Evolutionary conservation across 2,113 vertebrate genomes (phyloP), one percentile per base, ranked within the genome.

Genomic region (Psittacula cyanocephala): DNA sequence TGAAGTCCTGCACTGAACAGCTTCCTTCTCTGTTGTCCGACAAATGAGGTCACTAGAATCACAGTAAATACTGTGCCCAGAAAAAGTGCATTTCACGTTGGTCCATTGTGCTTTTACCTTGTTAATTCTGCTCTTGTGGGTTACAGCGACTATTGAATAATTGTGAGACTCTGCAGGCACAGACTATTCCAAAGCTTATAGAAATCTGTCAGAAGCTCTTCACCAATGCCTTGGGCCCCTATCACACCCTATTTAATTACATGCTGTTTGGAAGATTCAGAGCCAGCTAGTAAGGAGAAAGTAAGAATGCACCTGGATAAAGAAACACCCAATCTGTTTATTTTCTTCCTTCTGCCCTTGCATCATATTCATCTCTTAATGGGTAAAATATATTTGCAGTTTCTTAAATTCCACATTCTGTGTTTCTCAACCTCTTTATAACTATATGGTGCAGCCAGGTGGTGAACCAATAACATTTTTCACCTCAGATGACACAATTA

Each of bases 401-500:
- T 62, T 22, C 44, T 62, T 72, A 52, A 90, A 90, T 88, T 88
- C 65, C 89, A 88, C 52, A 69, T 53, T 85, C 50, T 62, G 31
- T 62, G 35, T 35, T 84, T 74, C 62, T 78, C 84, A 49, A 77
- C 18, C 13, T 65, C 85, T 79, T 83, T 86, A 76, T 67, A 90
- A 91, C 80, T 94, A 77, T 81, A 81, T 86, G 57, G 81, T 86
- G n/a, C 43, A 93, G 88, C 80, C 90, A 94, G 94, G 41, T 93
- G 82, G 87, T 87, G 86, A 96, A 94, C 65, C 84, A 69, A 75
- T 55, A 94, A 81, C 62, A 67, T 93, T 90, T 95, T 88, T 95
- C 91, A 89, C 84, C 78, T 91, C 43, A 17, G 47, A 39, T 90
- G 89, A 97, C 93, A 91, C 89, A 91, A 96, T 82, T 87, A 92